phyloP scores from a whole-genome alignment of 35 echinoderm and acorn worm species.

The Ophioderma brevispina region DNA sequence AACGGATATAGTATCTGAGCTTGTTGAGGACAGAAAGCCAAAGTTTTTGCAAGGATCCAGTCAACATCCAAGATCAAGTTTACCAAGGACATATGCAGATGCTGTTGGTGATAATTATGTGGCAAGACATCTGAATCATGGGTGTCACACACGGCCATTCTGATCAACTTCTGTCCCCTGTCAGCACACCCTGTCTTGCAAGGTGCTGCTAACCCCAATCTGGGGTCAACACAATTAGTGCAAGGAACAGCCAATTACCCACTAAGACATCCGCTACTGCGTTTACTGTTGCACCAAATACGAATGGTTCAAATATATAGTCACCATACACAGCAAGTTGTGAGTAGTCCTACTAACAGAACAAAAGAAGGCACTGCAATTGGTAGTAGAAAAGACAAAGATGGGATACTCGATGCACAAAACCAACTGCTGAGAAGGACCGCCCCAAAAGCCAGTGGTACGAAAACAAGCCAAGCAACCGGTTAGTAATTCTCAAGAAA shows the following conservation, averaged over 20 bases:
- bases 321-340: background rate
- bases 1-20: constrained; percentile 44
- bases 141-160: background rate
- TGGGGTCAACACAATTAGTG: constrained; percentile 5
- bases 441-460: background rate
- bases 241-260: constrained; percentile 54
- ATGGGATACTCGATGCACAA: background rate
- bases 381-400: background rate
- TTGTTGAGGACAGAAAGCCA: constrained; percentile 35
- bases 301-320: background rate
- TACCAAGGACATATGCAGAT: background rate
- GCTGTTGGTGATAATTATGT: background rate
- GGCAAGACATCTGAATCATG: constrained; percentile 32
- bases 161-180: background rate
- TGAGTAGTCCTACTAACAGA: background rate
- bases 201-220: too few relatives aligned
- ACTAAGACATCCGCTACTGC: constrained; percentile 78
- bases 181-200: constrained; percentile 11
- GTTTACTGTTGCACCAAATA: constrained; percentile 24
- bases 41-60: constrained; percentile 5
- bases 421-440: background rate
- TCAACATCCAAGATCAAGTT: background rate
- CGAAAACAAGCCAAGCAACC: background rate
- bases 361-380: background rate
- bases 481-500: constrained; percentile 76